phyloP scores from a whole-genome alignment of 2,113 vertebrate species.

The Notechis scutatus region DNA sequence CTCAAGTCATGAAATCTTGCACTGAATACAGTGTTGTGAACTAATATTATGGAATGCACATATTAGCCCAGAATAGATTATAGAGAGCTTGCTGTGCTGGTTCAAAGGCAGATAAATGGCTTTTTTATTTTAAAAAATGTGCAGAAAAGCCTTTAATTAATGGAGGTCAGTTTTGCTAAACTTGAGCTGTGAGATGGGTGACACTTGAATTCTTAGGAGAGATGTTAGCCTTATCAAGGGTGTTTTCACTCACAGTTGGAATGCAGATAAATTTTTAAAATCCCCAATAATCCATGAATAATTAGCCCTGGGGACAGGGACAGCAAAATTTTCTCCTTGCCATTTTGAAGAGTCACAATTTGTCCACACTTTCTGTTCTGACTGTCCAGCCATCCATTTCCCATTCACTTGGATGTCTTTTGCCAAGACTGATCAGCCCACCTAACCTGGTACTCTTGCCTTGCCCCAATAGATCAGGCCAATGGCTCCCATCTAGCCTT shows the following conservation, averaged over 20 bases:
- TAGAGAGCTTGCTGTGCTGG: not conserved
- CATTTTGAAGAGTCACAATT: not conserved
- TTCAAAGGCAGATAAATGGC: not conserved
- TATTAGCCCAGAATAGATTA: not conserved
- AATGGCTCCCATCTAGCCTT: conserved; percentile 11
- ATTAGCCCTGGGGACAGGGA: not conserved
- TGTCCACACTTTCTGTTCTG: too few species aligned
- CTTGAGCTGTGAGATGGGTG: not conserved
- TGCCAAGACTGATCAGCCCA: not conserved
- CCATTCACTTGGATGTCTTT: not conserved
- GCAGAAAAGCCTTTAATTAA: not conserved
- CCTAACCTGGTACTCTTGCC: not conserved
- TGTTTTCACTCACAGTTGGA: not conserved
- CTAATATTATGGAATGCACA: not conserved
- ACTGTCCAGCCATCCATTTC: not conserved
- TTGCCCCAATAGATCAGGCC: conserved; percentile 15
- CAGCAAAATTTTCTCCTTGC: not conserved
- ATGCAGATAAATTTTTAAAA: not conserved
- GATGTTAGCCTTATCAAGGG: not conserved
- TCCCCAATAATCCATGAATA: not conserved
- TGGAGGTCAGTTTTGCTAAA: not conserved
- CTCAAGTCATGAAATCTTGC: not conserved
- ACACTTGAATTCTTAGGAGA: not conserved
- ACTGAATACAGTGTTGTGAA: not conserved
- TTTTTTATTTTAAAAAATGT: not conserved